These are phyloP conservation scores for Polypedilum vanderplanki DNA, from an alignment of 1,140 invertebrate genomes.

Conservation along the genomic window DNA sequence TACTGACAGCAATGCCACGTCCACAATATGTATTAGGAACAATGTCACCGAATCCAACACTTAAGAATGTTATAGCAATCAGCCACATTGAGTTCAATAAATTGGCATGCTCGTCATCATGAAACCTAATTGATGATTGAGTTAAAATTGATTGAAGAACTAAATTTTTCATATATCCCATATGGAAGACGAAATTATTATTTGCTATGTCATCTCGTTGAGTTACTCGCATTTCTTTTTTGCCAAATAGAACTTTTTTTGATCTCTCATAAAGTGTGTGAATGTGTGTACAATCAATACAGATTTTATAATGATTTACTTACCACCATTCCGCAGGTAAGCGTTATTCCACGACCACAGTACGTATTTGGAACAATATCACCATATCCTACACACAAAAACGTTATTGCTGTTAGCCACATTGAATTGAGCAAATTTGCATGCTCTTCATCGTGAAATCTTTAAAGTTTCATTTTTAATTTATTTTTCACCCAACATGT, in stretches of 20 bases:
- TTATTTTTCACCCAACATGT: neutral
- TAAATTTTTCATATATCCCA: neutral
- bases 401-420: conserved; percentile 88
- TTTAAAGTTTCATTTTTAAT: conserved; percentile 40
- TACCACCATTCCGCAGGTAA: conserved; percentile 90
- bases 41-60: conserved; percentile 98
- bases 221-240: neutral
- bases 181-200: neutral
- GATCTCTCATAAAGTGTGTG: too few relatives aligned
- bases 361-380: conserved; percentile 94
- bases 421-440: conserved; percentile 86
- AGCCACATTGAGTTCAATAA: conserved; percentile 98
- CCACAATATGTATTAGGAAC: conserved; percentile 99
- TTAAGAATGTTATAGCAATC: conserved; percentile 96
- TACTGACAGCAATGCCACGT: conserved; percentile 93
- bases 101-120: conserved; percentile 95
- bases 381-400: conserved; percentile 71
- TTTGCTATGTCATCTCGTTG: neutral
- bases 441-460: conserved; percentile 81
- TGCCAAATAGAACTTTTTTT: too few relatives aligned
- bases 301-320: conserved; percentile 47
- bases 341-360: conserved; percentile 84
- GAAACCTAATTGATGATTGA: conserved; percentile 64
- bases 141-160: neutral
- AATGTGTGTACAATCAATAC: too few relatives aligned